Evolutionary conservation across 2,888 invertebrate species (phyloP), one percentile per base, ranked within the genome.

Genomic region (Pedicia rivosa): DNA sequence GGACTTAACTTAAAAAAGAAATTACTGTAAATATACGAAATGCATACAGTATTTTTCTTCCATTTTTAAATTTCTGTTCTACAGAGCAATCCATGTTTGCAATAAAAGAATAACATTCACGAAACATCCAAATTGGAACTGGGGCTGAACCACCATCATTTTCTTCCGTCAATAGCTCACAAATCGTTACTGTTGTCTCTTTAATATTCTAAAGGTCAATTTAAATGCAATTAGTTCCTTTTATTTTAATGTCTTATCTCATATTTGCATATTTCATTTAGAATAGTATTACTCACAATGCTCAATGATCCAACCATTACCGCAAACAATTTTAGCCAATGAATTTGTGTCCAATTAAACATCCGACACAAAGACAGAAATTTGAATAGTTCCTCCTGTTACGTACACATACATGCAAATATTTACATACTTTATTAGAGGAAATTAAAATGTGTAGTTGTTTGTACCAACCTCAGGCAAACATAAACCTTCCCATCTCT

Each of bases 101-200:
- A 27, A 77, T 49, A 44, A 65, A 72, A 14, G 48, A 52, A 56
- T 74, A 75, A 55, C 76, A 65, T 25, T 62, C 62, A 34, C 72
- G 57, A 48, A 82, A 81, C 20, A 71, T 65, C 17, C 68, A 60
- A 3, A 73, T 57, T 0, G 78, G 70, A 28, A 88, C 74, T 47
- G 78, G 74, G 0, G 82, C 75, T 0, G 79, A 75, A 0, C 83
- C 84, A 2, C 87, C 87, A 40, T 86, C 86, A 0, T 84, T 79
- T 50, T 87, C 86, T 43, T 78, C 75, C 1, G 84, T 83, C 36
- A 86, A 62, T 1, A 83, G 67, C 53, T 87, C 83, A 54, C 87
- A 88, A 14, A 86, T 65, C 43, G 79, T 64, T 30, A 74, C 72
- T 81, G 87, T 81, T 1, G 84, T 79, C 50, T 78, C 74, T 3